Conservation (phyloP, 2,888 invertebrate species). For the Galerucella nymphaeae region DNA sequence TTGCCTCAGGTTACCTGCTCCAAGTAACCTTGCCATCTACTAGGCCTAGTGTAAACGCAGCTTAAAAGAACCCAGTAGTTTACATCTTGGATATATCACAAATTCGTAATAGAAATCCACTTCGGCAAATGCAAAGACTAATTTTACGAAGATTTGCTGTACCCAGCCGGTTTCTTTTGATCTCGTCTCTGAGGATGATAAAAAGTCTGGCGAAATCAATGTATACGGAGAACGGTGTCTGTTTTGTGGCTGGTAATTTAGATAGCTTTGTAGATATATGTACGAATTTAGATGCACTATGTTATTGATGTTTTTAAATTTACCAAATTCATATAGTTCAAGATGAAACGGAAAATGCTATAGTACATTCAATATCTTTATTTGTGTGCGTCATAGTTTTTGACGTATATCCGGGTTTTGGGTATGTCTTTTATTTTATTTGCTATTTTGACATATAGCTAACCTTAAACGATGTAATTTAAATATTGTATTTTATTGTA, state of each 20-base stretch:
- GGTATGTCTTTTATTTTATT: no score
- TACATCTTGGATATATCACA: constrained; percentile 31
- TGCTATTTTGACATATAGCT: no score
- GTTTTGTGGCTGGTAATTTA: not conserved
- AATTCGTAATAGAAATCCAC: constrained; percentile 33
- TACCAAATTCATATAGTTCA: no score
- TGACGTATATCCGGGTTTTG: no score
- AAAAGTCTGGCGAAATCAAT: constrained; percentile 2
- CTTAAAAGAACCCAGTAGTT: constrained; percentile 15
- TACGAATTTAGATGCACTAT: not conserved
- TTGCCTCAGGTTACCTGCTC: no score
- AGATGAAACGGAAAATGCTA: no score
- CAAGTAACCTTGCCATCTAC: no score
- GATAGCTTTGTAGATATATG: not conserved
- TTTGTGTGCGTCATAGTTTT: no score
- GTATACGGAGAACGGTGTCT: not conserved
- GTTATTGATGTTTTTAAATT: not conserved
- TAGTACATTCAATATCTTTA: no score
- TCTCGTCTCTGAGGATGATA: not conserved
- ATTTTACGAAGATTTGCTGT: constrained; percentile 41
- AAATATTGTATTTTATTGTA: no score
- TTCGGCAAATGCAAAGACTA: constrained; percentile 41
- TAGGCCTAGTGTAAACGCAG: no score
- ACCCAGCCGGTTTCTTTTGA: constrained; percentile 16
- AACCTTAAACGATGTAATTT: no score